Base-by-base conservation (phyloP, 2,888 invertebrate species). In the Crossocerus cetratus region DNA sequence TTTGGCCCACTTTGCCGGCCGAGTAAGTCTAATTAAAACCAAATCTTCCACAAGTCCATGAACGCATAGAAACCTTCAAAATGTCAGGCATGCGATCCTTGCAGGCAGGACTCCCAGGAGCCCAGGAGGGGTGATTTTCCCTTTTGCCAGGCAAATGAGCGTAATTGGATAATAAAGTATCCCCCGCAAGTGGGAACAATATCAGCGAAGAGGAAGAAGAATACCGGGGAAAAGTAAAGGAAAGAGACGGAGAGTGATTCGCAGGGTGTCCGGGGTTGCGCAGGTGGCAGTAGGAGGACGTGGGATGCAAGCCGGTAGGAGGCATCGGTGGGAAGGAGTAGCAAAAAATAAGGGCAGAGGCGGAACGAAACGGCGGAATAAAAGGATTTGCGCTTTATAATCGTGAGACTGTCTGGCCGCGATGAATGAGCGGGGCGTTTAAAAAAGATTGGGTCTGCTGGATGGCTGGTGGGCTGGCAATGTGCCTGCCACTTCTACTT, bases 351-450 rank as follows among this genome's bases (percentile, higher is more conserved):
- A 81, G 74, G 74, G 74, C 63, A 76, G 77, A 78, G 77, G 77
- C 78, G 82, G 85, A 82, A 85, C 83, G 84, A 78, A 83, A 84
- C 81, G 82, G 75, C 74, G 81, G 81, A 86, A 87, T 87, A 86
- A 87, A 87, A 84, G 86, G 84, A 87, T 87, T 86, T 85, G 85
- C 82, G 86, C 86, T 87, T 87, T 86, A 86, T 86, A 86, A 87
- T 87, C 87, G 87, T 87, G 87, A 87, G 87, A 87, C 86, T 86
- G 87, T 86, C 87, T 86, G 87, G 86, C 76, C 77, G 80, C 82
- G 82, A 84, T 86, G 86, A 87, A 87, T 86, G 84, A 84, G 80
- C 82, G 82, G 81, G 81, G 82, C 84, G 83, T 86, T 87, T 84
- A 85, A 86, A 86, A 87, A 87, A 85, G 86, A 86, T 85, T 84